Base-by-base conservation (phyloP, 2,113 vertebrate species). In the Callospermophilus lateralis region DNA sequence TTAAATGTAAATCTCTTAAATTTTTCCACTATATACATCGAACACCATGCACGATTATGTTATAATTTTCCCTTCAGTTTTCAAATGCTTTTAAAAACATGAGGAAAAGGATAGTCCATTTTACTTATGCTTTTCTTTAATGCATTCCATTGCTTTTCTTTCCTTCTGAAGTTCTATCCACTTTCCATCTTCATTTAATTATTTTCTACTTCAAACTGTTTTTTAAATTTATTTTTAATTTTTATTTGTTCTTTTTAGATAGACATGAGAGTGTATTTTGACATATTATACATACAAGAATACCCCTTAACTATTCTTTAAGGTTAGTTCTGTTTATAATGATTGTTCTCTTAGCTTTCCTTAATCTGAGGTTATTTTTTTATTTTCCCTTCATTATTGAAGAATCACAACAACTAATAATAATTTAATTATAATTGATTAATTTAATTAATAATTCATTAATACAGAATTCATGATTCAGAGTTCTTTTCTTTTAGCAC, bases 401-500 rank as follows among this genome's bases (percentile, higher is more conserved):
- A 80, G n/a, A 63, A 58, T 58, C 55, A 58, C 17, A 58, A 24
- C 22, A 55, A 55, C 7, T 55, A 58, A 58, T 58, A 58, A 58
- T 58, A 6, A 22, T 24, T 58, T 58, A 58, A 58, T 58, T 22
- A 22, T 58, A 58, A 58, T 55, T 55, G 17, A 55, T 58, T 58
- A 20, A 24, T 58, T 58, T 22, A 58, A 58, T 58, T 58, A 58
- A 8, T 58, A 58, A 58, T 58, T 58, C 34, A 39, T 45, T 63
- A 34, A 80, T 74, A 68, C 28, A 74, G 24, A 90, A 48, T 48
- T 55, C 39, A 15, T 81, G 37, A 12, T 48, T 92, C 51, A 77
- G 28, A 83, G 34, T 80, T 86, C 26, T 94, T 83, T 94, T 83
- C 83, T 83, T 61, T 96, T 39, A 72, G 32, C 2, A 94, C 22